Conservation (phyloP, 2,888 invertebrate genomes). For the Clunio marinus region DNA sequence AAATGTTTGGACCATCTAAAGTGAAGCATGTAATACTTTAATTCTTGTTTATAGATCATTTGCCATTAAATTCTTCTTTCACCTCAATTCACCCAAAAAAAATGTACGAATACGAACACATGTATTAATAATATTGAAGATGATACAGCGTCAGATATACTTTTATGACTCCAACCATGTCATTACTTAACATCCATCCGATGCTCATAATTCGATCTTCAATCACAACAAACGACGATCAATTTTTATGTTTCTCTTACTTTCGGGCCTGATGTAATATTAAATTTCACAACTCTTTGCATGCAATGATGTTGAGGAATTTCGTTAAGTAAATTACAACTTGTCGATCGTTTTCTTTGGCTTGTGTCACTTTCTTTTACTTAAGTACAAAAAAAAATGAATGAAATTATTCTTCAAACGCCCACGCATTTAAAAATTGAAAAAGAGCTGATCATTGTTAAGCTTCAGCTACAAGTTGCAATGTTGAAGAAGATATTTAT, state of each 20-base stretch:
- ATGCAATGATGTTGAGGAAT: background rate
- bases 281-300: background rate
- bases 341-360: conserved; percentile 12
- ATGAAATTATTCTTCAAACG: no score
- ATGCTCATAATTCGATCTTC: background rate
- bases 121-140: no score
- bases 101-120: background rate
- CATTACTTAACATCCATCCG: background rate
- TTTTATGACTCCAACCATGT: conserved; percentile 5
- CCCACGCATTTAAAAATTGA: no score
- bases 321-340: conserved; percentile 11
- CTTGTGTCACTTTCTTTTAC: conserved; percentile 2
- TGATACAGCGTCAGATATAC: background rate
- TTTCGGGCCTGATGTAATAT: background rate
- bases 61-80: background rate
- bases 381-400: no score
- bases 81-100: background rate
- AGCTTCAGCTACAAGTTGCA: no score
- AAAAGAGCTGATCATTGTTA: no score
- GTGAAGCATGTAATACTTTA: background rate
- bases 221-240: background rate
- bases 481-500: no score
- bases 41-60: conserved; percentile 1
- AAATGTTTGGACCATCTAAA: no score
- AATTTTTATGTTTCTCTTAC: background rate